Percentiles rank a stretch among this genome's conserved stretches.
Conservation (phyloP, 2,797 vertebrate species). For the Phrynocephalus guinanensis region DNA sequence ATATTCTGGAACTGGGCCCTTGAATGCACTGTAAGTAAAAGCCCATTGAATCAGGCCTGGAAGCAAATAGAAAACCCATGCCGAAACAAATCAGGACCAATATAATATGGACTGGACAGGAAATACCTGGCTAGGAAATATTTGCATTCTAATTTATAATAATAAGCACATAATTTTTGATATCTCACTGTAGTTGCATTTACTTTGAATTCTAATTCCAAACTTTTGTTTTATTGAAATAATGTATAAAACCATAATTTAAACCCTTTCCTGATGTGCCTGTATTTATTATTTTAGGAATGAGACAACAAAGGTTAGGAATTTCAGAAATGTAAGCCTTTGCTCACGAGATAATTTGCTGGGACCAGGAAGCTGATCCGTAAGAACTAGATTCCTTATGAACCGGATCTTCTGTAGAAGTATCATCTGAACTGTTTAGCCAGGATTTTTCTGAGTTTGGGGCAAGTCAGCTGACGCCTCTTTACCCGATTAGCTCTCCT, state of each 20-base stretch:
- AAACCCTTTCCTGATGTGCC: not conserved
- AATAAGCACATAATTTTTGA: not conserved
- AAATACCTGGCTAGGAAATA: not conserved
- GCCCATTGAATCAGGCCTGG: not conserved
- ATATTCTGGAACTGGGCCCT: not conserved
- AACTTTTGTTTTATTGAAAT: constrained; percentile 3
- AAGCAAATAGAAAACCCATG: not conserved
- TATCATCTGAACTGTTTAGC: no score
- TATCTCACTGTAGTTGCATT: not conserved
- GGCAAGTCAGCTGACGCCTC: no score
- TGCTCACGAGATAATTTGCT: not conserved
- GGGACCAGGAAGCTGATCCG: not conserved
- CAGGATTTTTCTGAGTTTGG: no score
- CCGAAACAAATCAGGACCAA: not conserved
- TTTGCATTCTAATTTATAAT: not conserved
- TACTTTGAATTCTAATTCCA: not conserved
- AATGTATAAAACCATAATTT: not conserved
- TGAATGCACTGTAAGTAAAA: not conserved
- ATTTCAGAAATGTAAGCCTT: not conserved
- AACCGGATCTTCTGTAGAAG: no score
- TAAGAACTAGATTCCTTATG: not conserved
- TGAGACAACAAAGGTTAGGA: not conserved
- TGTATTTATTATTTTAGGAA: not conserved
- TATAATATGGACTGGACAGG: not conserved
- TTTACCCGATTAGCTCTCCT: no score